Evolutionary conservation across 2,797 vertebrate genomes (phyloP).

Genomic region (Odontamblyopus lacepedii): DNA sequence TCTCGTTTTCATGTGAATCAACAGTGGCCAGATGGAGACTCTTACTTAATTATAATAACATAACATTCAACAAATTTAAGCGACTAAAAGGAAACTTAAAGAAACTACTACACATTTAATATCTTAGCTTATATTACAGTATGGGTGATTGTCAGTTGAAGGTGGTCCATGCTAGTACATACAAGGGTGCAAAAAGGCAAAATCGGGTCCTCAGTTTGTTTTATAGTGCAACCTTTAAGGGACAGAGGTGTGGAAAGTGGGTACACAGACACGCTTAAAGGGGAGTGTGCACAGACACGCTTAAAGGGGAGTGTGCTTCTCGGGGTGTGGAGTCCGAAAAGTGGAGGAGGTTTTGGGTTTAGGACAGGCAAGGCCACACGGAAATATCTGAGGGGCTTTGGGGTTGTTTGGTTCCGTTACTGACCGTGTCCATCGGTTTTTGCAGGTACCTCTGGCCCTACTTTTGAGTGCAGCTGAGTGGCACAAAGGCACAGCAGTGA

Average conservation of each 20-base stretch:
- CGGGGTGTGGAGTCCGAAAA: not conserved
- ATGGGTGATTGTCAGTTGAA: conserved; percentile 60
- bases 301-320: conserved; percentile 31
- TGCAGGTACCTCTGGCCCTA: conserved; percentile 59
- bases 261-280: not conserved
- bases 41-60: conserved; percentile 32
- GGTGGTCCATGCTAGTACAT: conserved; percentile 59
- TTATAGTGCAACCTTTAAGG: conserved; percentile 36
- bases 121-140: conserved; percentile 48
- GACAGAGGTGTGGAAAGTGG: conserved; percentile 27
- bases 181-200: conserved; percentile 27
- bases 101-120: conserved; percentile 15
- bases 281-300: conserved; percentile 6
- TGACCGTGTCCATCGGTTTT: conserved; percentile 65
- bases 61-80: conserved; percentile 44
- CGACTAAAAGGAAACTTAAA: conserved; percentile 55
- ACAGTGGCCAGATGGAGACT: conserved; percentile 27
- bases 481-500: conserved; percentile 40
- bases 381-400: conserved; percentile 31
- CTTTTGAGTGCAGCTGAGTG: conserved; percentile 52
- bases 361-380: not conserved
- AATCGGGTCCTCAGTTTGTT: conserved; percentile 17
- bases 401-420: conserved; percentile 31
- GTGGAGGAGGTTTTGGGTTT: not conserved
- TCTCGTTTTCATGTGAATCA: conserved; percentile 63